A percentile compares a stretch with the other conserved stretches of the same genome.
Evolutionary conservation across 2,797 vertebrate species (phyloP).

Genomic region (Micrastur ruficollis): DNA sequence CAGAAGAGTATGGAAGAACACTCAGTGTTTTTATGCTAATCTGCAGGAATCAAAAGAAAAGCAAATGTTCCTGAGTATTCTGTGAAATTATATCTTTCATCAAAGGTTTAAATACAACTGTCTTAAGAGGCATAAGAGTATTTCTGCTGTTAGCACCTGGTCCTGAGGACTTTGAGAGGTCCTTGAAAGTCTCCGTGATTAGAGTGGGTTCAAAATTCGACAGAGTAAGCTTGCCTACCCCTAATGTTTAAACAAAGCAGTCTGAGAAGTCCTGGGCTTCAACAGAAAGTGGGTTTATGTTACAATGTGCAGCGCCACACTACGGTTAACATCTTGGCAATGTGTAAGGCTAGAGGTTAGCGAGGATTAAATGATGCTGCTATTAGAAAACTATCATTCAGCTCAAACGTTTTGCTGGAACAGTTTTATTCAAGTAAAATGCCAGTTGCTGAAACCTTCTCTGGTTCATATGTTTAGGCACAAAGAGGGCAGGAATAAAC

Average conservation of each 20-base stretch:
- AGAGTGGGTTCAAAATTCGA: neutral
- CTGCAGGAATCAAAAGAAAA: neutral
- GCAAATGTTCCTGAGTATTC: neutral
- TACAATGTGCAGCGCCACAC: rapidly evolving
- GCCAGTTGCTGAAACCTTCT: neutral
- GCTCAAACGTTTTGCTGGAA: neutral
- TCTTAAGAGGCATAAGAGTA: neutral
- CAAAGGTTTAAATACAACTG: neutral
- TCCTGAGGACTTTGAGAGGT: neutral
- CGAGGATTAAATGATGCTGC: neutral
- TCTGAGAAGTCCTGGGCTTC: neutral
- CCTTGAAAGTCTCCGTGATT: neutral
- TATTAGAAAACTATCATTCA: neutral
- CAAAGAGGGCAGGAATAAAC: neutral
- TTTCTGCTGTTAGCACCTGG: neutral
- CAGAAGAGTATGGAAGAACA: neutral
- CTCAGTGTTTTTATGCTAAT: neutral
- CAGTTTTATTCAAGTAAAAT: neutral
- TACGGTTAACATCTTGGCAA: neutral
- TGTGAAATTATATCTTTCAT: neutral
- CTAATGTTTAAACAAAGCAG: neutral
- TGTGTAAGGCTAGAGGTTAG: neutral
- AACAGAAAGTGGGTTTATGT: neutral
- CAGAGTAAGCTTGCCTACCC: neutral
- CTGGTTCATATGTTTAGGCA: neutral